These are phyloP conservation scores for Plecturocebus donacophilus DNA, from an alignment of 2,113 vertebrate genomes.

Conservation along the genomic window DNA sequence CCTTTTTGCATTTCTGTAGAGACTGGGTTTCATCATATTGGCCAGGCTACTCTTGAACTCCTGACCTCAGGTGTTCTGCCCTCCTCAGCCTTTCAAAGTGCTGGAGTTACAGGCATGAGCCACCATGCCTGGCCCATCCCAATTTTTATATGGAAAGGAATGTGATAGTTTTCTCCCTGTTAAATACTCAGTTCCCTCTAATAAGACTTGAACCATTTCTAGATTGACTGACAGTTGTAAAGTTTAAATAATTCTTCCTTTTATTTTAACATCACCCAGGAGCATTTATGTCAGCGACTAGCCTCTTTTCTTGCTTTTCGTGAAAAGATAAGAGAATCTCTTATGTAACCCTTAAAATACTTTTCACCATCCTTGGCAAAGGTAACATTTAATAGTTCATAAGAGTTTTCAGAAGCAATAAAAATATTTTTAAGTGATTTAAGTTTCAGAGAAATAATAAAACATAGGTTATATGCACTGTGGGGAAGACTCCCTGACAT, in stretches of 20 bases:
- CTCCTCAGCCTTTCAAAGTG: too few relatives aligned
- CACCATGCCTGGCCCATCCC: background rate
- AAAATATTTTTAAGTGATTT: slow-evolving; percentile 72
- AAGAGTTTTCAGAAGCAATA: slow-evolving; percentile 63
- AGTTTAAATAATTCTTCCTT: slow-evolving; percentile 56
- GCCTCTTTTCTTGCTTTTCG: slow-evolving; percentile 11
- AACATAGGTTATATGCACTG: background rate
- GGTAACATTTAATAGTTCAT: slow-evolving; percentile 60
- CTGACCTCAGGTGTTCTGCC: too few relatives aligned
- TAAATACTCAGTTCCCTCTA: slow-evolving; percentile 3
- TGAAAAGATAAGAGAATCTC: slow-evolving; percentile 65
- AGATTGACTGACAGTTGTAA: slow-evolving; percentile 46
- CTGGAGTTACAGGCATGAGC: too few relatives aligned
- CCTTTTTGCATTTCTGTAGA: background rate
- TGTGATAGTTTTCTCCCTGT: background rate
- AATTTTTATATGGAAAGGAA: background rate
- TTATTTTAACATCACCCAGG: slow-evolving; percentile 61
- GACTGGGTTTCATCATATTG: too few relatives aligned
- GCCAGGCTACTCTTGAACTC: too few relatives aligned
- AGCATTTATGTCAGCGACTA: slow-evolving; percentile 19
- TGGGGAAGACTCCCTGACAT: slow-evolving; percentile 15
- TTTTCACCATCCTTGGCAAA: slow-evolving; percentile 52
- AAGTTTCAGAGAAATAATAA: slow-evolving; percentile 65
- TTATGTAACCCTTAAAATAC: slow-evolving; percentile 58
- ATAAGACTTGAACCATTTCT: slow-evolving; percentile 61